Conservation (phyloP, 2,888 invertebrate genomes). For the Chrysomela aeneicollis region DNA sequence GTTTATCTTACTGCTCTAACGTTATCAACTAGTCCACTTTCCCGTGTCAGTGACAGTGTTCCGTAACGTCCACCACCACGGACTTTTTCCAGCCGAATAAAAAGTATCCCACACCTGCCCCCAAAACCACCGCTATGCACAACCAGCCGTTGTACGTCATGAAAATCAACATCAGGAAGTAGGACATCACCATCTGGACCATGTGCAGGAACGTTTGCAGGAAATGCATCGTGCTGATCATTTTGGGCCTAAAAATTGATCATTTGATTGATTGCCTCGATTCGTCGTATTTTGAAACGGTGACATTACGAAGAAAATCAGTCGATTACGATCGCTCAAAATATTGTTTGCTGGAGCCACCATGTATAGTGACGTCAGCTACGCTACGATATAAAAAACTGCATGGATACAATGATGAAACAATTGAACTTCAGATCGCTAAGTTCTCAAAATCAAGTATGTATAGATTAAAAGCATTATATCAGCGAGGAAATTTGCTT, state of each 20-base stretch:
- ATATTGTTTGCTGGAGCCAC: too few relatives aligned
- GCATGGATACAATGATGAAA: too few relatives aligned
- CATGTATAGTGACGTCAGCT: too few relatives aligned
- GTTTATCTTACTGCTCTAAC: slow-evolving; percentile 37
- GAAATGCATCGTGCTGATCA: slow-evolving; percentile 83
- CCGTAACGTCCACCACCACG: slow-evolving; percentile 91
- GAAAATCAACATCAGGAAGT: slow-evolving; percentile 94
- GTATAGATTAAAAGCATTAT: too few relatives aligned
- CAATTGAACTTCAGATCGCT: too few relatives aligned
- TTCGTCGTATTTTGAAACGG: too few relatives aligned
- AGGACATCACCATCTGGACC: slow-evolving; percentile 88
- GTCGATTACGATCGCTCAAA: too few relatives aligned
- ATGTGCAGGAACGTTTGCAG: slow-evolving; percentile 90
- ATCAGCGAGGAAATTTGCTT: too few relatives aligned
- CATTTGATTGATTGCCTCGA: background rate
- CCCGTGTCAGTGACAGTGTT: slow-evolving; percentile 84
- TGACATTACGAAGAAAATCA: too few relatives aligned
- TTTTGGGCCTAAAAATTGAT: slow-evolving; percentile 73
- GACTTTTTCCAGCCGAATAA: slow-evolving; percentile 96
- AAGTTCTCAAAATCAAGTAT: too few relatives aligned
- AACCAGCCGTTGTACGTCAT: slow-evolving; percentile 98
- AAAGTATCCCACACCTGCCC: slow-evolving; percentile 92
- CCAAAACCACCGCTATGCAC: slow-evolving; percentile 86
- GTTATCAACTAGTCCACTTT: slow-evolving; percentile 31
- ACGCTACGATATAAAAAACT: too few relatives aligned